These are phyloP conservation scores for Yponomeuta evonymella DNA, from an alignment of 2,888 invertebrate genomes.

Conservation along the genomic window DNA sequence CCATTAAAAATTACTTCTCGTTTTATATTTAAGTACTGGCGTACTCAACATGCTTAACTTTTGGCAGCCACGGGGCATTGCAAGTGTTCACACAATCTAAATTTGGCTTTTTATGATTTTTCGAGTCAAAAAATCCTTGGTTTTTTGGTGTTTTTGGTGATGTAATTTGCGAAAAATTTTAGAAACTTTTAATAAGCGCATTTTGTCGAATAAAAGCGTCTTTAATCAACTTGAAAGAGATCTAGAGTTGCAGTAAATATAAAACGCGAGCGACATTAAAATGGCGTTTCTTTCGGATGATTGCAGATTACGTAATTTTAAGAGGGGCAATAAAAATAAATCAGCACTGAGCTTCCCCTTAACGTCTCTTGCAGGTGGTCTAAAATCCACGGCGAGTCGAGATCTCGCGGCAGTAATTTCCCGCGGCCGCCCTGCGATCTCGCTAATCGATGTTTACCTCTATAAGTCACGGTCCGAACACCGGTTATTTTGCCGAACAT, in stretches of 20 bases:
- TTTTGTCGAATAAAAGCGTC: too few species aligned
- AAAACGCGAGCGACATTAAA: background rate
- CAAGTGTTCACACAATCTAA: background rate
- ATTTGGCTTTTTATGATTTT: background rate
- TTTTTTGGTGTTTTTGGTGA: too few species aligned
- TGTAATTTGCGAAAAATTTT: too few species aligned
- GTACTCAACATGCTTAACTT: background rate
- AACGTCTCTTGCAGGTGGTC: slow-evolving; percentile 35
- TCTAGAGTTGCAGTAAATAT: background rate
- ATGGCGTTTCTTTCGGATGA: background rate
- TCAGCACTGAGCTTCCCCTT: slow-evolving; percentile 1
- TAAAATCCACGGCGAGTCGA: slow-evolving; percentile 13
- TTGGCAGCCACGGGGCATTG: background rate
- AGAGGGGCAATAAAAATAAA: background rate
- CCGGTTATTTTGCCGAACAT: slow-evolving; percentile 32
- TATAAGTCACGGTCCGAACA: slow-evolving; percentile 43
- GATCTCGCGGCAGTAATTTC: slow-evolving; percentile 35
- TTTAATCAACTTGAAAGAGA: background rate
- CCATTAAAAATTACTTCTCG: background rate
- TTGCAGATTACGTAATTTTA: background rate
- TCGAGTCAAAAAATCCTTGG: background rate
- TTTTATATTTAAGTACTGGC: background rate
- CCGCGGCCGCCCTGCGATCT: slow-evolving; percentile 30
- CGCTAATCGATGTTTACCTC: slow-evolving; percentile 48
- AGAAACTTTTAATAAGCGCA: too few species aligned